Evolutionary conservation across 2,797 vertebrate species (phyloP), one percentile per base, ranked within the genome.

Genomic region (Smutsia temminckii): DNA sequence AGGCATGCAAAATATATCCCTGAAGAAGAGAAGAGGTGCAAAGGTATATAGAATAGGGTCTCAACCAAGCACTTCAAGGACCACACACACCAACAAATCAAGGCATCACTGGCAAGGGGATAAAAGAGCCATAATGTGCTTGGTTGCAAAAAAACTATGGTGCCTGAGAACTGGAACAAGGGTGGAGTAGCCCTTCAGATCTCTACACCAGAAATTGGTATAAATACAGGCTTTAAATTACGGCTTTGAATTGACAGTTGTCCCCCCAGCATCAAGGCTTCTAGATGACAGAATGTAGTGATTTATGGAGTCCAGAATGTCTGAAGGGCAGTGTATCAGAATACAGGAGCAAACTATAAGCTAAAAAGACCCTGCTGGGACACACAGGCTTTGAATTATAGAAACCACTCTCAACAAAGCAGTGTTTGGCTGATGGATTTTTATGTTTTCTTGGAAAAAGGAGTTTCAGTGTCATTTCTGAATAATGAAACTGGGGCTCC

Each of bases 241-340:
- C 61, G 51, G 5, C 32, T 92, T 85, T 74, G 21, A 63, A 83
- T 8, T 55, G 68, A 51, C 10, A 61, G 21, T 6, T 85, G 9
- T 59, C 64, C 34, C 49, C 21, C 37, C 79, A 69, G 32, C 79
- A 51, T 61, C 18, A 51, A 91, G 55, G 11, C 66, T 81, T 84
- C 9, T 42, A 57, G 71, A 74, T 34, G 69, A 85, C 21, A 89
- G 40, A 86, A n/a, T 42, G 4, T 23, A 83, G 61, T 27, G 42
- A 51, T 89, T 89, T 40, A 89, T 55, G n/a, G 68, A 75, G 78
- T 66, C 4, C 6, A 71, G 78, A 94, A 53, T 95, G 32, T 91
- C 77, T 94, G 42, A 86, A 75, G 20, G 16, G 23, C 10, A 93
- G 78, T n/a, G 11, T 0, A 37, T 85, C 66, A 74, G 57, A 85